Evolutionary conservation across 2,113 vertebrate genomes (phyloP).

Genomic region (Sminthopsis crassicaudata): DNA sequence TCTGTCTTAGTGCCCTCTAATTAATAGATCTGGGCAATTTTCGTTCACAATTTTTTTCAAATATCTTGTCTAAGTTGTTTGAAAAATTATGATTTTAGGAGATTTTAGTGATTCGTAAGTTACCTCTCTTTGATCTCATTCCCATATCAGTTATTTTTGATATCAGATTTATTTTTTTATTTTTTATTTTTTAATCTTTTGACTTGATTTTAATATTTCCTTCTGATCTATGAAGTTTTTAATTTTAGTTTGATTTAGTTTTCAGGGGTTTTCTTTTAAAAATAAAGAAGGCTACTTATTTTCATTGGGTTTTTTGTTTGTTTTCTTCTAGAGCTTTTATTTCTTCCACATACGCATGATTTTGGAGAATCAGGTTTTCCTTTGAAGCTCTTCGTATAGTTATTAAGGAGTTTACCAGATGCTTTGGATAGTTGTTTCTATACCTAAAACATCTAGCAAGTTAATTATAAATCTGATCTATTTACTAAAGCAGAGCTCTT

Average conservation of each 20-base stretch:
- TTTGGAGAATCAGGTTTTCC: not conserved
- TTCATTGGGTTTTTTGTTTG: not conserved
- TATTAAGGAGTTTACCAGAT: not conserved
- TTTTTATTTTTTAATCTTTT: not conserved
- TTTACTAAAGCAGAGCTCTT: slow-evolving; percentile 30
- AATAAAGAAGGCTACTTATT: not conserved
- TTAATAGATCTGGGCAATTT: not conserved
- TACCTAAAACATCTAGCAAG: not conserved
- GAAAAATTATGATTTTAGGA: not conserved
- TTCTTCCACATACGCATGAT: not conserved
- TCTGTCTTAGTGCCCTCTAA: not conserved
- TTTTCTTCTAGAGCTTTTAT: not conserved
- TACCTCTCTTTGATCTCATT: not conserved
- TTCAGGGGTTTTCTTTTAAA: not conserved
- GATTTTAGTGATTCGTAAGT: not conserved
- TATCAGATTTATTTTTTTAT: not conserved
- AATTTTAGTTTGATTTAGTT: not conserved
- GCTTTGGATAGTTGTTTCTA: not conserved
- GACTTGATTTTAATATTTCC: not conserved
- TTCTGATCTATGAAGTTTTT: not conserved
- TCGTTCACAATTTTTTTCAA: not conserved
- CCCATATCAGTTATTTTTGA: not conserved
- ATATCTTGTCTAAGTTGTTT: not conserved
- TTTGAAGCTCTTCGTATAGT: not conserved
- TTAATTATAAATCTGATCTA: not conserved